A percentile compares a stretch with the other conserved stretches of the same genome.
Evolutionary conservation across 1,140 invertebrate species (phyloP).

Genomic region (Cryptotermes secundus): DNA sequence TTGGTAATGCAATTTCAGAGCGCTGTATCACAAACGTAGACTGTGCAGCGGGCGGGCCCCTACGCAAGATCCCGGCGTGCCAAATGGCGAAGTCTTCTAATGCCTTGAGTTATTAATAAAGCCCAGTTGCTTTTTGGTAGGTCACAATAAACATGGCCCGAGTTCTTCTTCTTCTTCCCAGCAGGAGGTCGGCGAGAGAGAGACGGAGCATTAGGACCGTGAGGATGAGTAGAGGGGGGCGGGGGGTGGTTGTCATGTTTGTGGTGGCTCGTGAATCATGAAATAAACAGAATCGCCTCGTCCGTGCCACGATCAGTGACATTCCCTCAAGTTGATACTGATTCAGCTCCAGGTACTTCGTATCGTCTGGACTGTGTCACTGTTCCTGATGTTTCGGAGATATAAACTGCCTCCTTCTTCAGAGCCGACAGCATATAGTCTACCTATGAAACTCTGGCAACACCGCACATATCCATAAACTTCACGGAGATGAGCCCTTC

Average conservation of each 20-base stretch:
- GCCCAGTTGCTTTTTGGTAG: not conserved
- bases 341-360: too few species aligned
- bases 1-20: too few species aligned
- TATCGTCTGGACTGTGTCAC: too few species aligned
- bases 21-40: not conserved
- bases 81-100: not conserved
- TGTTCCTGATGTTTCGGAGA: too few species aligned
- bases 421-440: too few species aligned
- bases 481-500: too few species aligned
- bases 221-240: not conserved
- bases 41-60: not conserved
- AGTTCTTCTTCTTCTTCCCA: not conserved
- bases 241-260: not conserved
- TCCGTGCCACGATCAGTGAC: too few species aligned
- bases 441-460: too few species aligned
- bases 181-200: not conserved
- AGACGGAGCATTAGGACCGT: not conserved
- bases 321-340: too few species aligned
- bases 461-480: too few species aligned
- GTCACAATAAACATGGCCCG: not conserved
- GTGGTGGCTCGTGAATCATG: not conserved
- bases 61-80: not conserved
- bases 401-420: too few species aligned
- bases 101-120: slow-evolving; percentile 20
- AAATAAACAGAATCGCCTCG: too few species aligned